Evolutionary conservation across 92 coral and sea anemone species (phyloP).

Genomic region (Siderastrea radians): DNA sequence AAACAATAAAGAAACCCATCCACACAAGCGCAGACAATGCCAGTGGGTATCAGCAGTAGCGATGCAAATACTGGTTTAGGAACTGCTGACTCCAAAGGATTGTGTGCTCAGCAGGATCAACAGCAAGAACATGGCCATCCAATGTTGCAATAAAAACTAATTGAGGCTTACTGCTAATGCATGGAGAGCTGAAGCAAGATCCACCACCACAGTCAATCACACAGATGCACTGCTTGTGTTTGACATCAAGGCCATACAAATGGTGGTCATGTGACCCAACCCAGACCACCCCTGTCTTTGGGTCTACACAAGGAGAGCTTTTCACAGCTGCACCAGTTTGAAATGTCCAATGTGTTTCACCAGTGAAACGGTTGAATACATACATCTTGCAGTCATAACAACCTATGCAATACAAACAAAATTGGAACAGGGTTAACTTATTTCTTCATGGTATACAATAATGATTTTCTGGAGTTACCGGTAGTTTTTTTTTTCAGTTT

Average conservation of each 20-base stretch:
- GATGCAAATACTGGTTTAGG: conserved; percentile 94
- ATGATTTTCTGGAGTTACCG: no score
- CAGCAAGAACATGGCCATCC: conserved; percentile 75
- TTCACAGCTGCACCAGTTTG: conserved; percentile 89
- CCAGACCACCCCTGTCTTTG: conserved; percentile 91
- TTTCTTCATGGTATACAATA: no score
- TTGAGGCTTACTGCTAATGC: conserved; percentile 64
- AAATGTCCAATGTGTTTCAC: conserved; percentile 79
- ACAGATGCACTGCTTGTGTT: conserved; percentile 50
- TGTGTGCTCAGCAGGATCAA: conserved; percentile 58
- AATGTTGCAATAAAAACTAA: conserved; percentile 84
- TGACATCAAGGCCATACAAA: conserved; percentile 82
- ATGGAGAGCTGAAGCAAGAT: conserved; percentile 95
- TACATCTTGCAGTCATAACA: conserved; percentile 98
- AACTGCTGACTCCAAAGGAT: conserved; percentile 78
- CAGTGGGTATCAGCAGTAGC: conserved; percentile 65
- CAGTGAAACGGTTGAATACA: conserved; percentile 75
- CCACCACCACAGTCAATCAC: conserved; percentile 84
- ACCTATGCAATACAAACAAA: conserved; percentile 53
- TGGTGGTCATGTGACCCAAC: conserved; percentile 95
- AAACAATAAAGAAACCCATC: conserved; percentile 80
- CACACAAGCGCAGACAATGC: conserved; percentile 83
- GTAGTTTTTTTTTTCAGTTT: no score
- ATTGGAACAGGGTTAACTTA: not conserved
- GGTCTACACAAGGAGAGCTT: conserved; percentile 91